Conservation (phyloP, 2,113 vertebrate species). For the Odontophorus gujanensis region DNA sequence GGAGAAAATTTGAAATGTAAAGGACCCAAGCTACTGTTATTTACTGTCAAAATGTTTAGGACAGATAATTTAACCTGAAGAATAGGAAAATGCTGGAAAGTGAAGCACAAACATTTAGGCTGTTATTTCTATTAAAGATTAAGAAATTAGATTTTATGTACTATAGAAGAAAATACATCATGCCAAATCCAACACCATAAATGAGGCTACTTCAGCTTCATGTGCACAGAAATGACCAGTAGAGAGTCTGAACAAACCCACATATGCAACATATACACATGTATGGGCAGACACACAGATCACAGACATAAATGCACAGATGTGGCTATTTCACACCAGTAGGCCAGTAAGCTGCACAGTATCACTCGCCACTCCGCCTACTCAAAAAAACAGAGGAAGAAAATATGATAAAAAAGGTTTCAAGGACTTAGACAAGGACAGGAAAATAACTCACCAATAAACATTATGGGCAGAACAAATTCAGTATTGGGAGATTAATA, state of each 20-base stretch:
- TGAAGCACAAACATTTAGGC: neutral
- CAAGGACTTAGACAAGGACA: neutral
- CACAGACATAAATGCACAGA: neutral
- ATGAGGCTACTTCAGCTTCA: neutral
- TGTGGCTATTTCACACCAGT: neutral
- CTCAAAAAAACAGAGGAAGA: neutral
- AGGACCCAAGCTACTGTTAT: neutral
- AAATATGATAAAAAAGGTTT: neutral
- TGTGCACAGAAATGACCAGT: neutral
- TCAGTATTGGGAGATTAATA: neutral
- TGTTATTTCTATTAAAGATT: neutral
- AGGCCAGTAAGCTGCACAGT: neutral
- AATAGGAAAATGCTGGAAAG: neutral
- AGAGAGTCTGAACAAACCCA: neutral
- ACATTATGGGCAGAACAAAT: no score
- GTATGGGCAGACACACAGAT: neutral
- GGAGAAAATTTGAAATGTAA: neutral
- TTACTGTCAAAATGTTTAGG: neutral
- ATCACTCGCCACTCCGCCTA: neutral
- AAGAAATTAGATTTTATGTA: neutral
- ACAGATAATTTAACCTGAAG: neutral
- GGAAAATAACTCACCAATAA: neutral
- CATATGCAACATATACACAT: neutral
- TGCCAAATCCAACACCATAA: neutral
- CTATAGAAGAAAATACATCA: neutral